These are phyloP conservation scores for Nothura maculosa DNA, from an alignment of 2,797 vertebrate genomes.

Conservation along the genomic window DNA sequence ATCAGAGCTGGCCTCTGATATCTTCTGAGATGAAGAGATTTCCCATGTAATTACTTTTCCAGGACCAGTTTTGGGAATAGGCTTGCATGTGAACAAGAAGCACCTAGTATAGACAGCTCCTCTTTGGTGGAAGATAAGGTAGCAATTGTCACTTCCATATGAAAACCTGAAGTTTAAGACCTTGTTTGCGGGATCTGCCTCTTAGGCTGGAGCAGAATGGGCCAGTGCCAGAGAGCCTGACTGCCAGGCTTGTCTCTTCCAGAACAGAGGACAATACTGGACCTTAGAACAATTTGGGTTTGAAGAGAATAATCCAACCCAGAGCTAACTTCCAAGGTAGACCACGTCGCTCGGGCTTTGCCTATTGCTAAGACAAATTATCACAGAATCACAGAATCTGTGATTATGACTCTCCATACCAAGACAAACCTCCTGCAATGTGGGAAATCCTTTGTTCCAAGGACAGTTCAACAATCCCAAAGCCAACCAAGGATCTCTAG, in stretches of 20 bases:
- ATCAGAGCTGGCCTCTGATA: background rate
- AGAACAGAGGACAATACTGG: fast-evolving
- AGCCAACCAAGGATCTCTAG: background rate
- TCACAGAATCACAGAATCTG: no score
- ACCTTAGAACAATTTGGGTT: background rate
- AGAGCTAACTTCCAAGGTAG: background rate
- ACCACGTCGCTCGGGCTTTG: background rate
- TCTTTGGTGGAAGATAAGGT: background rate
- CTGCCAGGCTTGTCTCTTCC: background rate
- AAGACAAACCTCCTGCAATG: background rate
- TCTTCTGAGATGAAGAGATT: background rate
- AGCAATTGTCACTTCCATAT: background rate
- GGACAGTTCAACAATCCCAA: background rate
- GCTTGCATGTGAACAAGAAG: background rate
- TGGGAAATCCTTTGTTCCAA: background rate
- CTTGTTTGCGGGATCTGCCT: background rate
- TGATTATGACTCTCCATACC: background rate
- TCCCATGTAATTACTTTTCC: background rate
- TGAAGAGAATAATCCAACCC: background rate
- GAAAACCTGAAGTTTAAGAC: background rate
- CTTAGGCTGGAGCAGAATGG: background rate
- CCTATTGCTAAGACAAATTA: background rate
- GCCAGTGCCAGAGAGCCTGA: background rate
- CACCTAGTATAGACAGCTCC: background rate
- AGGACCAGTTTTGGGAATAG: background rate